phyloP scores from a whole-genome alignment of 2,888 invertebrate species.

The Macropis europaea region DNA sequence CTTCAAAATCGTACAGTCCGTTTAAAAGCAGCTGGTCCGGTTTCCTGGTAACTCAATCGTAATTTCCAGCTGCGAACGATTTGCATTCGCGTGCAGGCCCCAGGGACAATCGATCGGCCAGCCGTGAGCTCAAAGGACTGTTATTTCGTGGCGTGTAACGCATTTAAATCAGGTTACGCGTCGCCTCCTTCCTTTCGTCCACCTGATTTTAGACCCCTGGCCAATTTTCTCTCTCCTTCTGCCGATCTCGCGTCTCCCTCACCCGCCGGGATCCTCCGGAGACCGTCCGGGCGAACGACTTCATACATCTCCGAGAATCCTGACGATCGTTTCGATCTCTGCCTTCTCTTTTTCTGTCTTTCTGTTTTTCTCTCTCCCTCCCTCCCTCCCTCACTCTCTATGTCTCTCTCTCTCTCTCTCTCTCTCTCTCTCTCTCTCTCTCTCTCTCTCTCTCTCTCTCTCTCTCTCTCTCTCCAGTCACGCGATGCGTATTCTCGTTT shows the following conservation, averaged over 20 bases:
- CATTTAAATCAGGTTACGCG: slow-evolving; percentile 58
- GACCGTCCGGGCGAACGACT: too few relatives aligned
- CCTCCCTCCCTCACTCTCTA: not conserved
- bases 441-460: too few relatives aligned
- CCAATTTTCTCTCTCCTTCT: not conserved
- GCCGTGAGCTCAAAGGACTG: slow-evolving; percentile 55
- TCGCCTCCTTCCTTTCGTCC: slow-evolving; percentile 24
- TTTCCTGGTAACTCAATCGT: slow-evolving; percentile 52
- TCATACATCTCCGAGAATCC: too few relatives aligned
- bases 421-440: not conserved
- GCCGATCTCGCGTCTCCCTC: too few relatives aligned
- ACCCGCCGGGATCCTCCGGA: too few relatives aligned
- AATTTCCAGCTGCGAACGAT: slow-evolving; percentile 58
- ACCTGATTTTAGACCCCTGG: not conserved
- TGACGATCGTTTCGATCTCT: too few relatives aligned
- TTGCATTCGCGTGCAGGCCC: slow-evolving; percentile 55
- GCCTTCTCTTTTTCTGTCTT: not conserved
- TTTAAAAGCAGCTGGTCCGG: slow-evolving; percentile 37
- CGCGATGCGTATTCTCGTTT: not conserved
- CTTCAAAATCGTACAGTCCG: slow-evolving; percentile 38
- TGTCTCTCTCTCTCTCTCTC: not conserved
- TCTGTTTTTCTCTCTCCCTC: not conserved
- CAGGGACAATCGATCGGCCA: slow-evolving; percentile 58
- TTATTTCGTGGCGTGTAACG: slow-evolving; percentile 56
- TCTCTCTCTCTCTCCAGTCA: not conserved